Evolutionary conservation across 2,888 invertebrate species (phyloP), one percentile per base, ranked within the genome.

Genomic region (Lasioglossum villosulum): DNA sequence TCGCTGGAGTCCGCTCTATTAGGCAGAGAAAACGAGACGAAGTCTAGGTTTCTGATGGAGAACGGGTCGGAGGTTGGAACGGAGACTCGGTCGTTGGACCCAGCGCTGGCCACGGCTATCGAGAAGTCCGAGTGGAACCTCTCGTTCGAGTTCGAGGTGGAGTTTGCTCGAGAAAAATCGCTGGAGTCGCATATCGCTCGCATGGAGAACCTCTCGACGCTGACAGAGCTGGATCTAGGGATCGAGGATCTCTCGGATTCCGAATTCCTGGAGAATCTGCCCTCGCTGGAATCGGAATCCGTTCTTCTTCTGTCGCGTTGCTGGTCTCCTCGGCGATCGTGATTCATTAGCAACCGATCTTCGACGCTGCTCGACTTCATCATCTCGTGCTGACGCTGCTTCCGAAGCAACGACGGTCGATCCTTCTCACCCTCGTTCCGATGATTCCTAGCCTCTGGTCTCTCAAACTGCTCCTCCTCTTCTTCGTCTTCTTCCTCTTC

Each of bases 61-160:
- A 94, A 95, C 4, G 95, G 95, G 84, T 95, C 95, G 66, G 94
- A 94, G 73, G 94, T 94, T 23, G 95, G 94, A 68, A 93, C 92
- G 86, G 95, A 95, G 0, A 94, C 93, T 77, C 93, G 95, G 78
- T 95, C 95, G 90, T 95, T 95, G 2, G 95, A 95, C 82, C 95
- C 95, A 39, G 94, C 94, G 83, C 95, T 95, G 45, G 95, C 93
- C 14, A 94, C 93, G 16, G 95, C 95, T 88, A 95, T 93, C 78
- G 95, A 95, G 89, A 95, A 95, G 76, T 95, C 95, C 79, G 95
- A 95, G 86, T 95, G 94, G 87, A 95, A 95, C 80, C 94, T 89
- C 82, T 95, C 95, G 89, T 95, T 95, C 16, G 95, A 95, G 59
- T 95, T 95, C 19, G 95, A 95, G 52, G 93, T 95, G 5, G 94